These are phyloP conservation scores for Lamprologus callipterus DNA, from an alignment of 2,113 vertebrate genomes.

Conservation along the genomic window DNA sequence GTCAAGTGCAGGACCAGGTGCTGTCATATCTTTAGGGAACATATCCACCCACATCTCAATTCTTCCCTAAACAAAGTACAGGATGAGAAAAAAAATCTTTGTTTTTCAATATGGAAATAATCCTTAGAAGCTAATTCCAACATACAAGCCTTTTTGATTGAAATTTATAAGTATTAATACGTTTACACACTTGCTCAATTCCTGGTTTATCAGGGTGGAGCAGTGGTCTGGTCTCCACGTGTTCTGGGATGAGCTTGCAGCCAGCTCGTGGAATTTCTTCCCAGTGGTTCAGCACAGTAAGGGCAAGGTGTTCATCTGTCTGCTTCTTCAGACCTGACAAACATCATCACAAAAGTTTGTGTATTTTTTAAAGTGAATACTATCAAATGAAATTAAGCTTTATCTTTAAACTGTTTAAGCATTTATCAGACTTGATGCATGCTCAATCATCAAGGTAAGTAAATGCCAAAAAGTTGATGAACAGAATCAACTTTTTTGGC, in stretches of 20 bases:
- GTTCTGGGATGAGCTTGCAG: conserved; percentile 86
- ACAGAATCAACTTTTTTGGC: background rate
- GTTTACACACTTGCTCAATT: conserved; percentile 83
- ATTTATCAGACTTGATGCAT: rapidly evolving
- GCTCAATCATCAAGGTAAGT: rapidly evolving
- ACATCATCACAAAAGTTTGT: background rate
- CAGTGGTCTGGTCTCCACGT: conserved; percentile 89
- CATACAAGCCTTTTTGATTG: background rate
- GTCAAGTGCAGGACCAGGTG: conserved; percentile 86
- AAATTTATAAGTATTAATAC: background rate
- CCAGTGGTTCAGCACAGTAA: conserved; percentile 86
- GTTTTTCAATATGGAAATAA: background rate
- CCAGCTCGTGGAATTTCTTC: conserved; percentile 83
- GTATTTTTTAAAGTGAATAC: rapidly evolving
- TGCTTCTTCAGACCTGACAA: conserved; percentile 85
- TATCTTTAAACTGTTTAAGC: rapidly evolving
- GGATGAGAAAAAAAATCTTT: background rate
- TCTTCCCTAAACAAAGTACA: conserved; percentile 74
- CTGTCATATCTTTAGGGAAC: conserved; percentile 93
- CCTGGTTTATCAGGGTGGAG: conserved; percentile 93
- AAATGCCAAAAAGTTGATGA: background rate
- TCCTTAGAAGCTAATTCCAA: rapidly evolving
- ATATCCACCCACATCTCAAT: conserved; percentile 99
- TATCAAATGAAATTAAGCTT: rapidly evolving
- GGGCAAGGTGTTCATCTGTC: conserved; percentile 89